A percentile compares a stretch with the other conserved stretches of the same genome.
Evolutionary conservation across 2,888 invertebrate genomes (phyloP).

Genomic region (Sinodicranocentrus sp.): DNA sequence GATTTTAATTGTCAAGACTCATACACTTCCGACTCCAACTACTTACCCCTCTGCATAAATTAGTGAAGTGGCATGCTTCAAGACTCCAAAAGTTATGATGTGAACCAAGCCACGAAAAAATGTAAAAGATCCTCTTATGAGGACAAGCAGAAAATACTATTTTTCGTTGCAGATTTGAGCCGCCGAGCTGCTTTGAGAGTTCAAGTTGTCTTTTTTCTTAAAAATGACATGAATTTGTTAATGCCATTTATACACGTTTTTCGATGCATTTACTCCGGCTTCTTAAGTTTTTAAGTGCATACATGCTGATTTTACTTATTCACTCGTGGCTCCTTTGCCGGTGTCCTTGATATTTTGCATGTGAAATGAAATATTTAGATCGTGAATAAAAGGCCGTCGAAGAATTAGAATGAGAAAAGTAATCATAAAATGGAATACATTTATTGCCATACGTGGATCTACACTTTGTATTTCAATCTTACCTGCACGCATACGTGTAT

Average conservation of each 20-base stretch:
- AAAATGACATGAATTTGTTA: background rate
- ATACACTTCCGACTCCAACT: too few relatives aligned
- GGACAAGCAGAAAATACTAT: background rate
- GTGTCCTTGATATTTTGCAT: conserved; percentile 64
- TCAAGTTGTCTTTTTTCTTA: background rate
- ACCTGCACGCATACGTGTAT: background rate
- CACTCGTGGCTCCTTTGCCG: conserved; percentile 19
- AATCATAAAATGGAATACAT: conserved; percentile 11
- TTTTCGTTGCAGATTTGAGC: too few relatives aligned
- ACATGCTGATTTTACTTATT: too few relatives aligned
- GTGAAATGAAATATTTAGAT: conserved; percentile 67
- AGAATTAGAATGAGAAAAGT: conserved; percentile 64
- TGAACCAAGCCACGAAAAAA: background rate
- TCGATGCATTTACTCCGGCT: background rate
- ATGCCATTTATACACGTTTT: background rate
- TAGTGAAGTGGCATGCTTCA: too few relatives aligned
- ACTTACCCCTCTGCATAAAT: too few relatives aligned
- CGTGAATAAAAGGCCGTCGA: conserved; percentile 64
- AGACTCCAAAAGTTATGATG: too few relatives aligned
- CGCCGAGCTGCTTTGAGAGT: background rate
- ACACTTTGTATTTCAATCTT: background rate
- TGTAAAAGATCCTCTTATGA: background rate
- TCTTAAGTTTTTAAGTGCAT: too few relatives aligned
- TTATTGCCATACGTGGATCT: background rate
- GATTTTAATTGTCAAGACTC: too few relatives aligned